Evolutionary conservation across 2,888 invertebrate genomes (phyloP), one percentile per base, ranked within the genome.

Genomic region (Volucella inanis): DNA sequence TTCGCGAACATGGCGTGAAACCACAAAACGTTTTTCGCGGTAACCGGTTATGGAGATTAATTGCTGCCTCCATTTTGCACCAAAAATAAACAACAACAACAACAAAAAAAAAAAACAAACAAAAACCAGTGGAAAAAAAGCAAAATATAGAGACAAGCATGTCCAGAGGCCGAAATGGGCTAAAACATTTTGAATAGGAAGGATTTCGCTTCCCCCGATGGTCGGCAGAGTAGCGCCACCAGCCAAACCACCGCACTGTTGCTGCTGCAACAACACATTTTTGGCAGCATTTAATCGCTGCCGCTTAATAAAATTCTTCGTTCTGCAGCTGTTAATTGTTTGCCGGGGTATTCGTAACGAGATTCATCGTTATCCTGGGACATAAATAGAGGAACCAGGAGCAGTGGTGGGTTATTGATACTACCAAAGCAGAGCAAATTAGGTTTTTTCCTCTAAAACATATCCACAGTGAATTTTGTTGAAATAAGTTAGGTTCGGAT

Each of bases 11-110:
- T 85, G 85, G 81, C 76, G 85, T 85, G 85, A 85, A 85, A 85
- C 85, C 85, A 81, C 85, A 85, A 85, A 85, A 85, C 76, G 85
- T 85, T 85, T 85, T 85, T 85, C 81, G 85, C 77, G 85, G 85
- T 81, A 74, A 71, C 85, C 85, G 68, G 81, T 85, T 85, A 85
- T 85, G 85, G 85, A 85, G 85, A 85, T 85, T 85, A 85, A 85
- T 85, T 85, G 85, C 81, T 54, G 54, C 79, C 38, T 79, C 74
- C 64, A 18, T 67, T 22, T 10, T 8, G n/a, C 11, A 14, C 65
- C 8, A 31, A 45, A 41, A 50, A 39, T 49, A 22, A 43, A 15
- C 18, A 57, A n/a, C n/a, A n/a, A n/a, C n/a, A n/a, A n/a, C n/a
- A n/a, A n/a, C n/a, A n/a, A n/a, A n/a, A n/a, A n/a, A n/a, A 52